Base-by-base conservation (phyloP, 1,140 invertebrate genomes). In the Adelges cooleyi region DNA sequence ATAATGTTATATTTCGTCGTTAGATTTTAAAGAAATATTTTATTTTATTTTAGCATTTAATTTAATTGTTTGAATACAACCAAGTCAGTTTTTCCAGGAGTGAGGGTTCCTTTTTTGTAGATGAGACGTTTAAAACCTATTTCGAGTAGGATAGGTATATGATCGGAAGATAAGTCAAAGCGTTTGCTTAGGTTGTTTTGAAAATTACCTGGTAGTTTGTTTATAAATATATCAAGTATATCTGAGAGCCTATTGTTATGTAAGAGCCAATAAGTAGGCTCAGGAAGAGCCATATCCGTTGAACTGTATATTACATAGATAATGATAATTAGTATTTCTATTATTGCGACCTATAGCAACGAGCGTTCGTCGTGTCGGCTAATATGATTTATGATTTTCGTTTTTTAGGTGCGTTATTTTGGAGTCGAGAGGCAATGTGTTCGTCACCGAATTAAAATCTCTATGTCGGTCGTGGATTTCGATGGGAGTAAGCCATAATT, bases 401-500 rank as follows among this genome's bases (percentile, higher is more conserved):
- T 33, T 33, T 33, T 33, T 11, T 33, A 11, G 29, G 29, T 33
- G 29, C 11, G 11, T 33, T 33, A 11, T 33, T 33, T 33, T 33
- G 29, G 5, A 66, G 29, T 66, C 27, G 3, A 29, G 27, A 1
- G 65, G 51, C 13, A 56, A 42, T 20, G 36, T 66, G 23, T 54
- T 46, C 20, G 33, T 38, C 8, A 44, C 65, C 6, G 33, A 52
- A 23, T 54, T 33, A 9, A 51, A 46, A 36, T 38, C 49, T 1
- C 17, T 65, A 22, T 65, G 62, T 42, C 62, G 51, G 52, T 29
- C 22, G 6, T 56, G 51, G 50, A 22, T 29, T 62, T 48, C 56
- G 15, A 48, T 48, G 4, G 56, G 56, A 36, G 56, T 62, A 46
- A 62, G 56, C 40, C 25, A 25, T 52, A 17, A 17, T n/a, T n/a